phyloP scores from a whole-genome alignment of 2,113 vertebrate species.

The Notiomystis cincta region DNA sequence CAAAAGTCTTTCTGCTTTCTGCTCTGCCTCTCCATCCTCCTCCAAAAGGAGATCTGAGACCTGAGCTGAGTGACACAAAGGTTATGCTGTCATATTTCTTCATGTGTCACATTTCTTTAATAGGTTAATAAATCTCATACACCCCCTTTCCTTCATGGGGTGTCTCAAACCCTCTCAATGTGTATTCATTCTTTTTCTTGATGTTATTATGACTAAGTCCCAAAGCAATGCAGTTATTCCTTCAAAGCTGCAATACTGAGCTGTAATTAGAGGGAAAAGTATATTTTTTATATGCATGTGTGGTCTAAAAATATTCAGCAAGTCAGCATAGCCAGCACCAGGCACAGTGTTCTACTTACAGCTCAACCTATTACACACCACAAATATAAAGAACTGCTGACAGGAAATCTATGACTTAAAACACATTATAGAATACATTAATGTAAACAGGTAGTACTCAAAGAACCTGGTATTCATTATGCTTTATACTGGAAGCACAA shows the following conservation, averaged over 20 bases:
- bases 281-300: background rate
- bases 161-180: background rate
- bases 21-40: background rate
- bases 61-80: background rate
- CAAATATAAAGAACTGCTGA: slow-evolving; percentile 30
- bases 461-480: slow-evolving; percentile 45
- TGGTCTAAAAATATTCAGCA: background rate
- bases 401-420: slow-evolving; percentile 65
- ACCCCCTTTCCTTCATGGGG: background rate
- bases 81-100: background rate
- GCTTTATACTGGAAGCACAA: slow-evolving; percentile 19
- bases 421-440: slow-evolving; percentile 24
- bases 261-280: background rate
- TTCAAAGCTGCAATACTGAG: background rate
- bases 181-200: background rate
- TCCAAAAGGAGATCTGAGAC: background rate
- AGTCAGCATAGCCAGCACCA: background rate
- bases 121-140: background rate
- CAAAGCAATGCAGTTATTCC: background rate
- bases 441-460: slow-evolving; percentile 12
- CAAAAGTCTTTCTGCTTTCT: background rate
- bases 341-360: background rate
- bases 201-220: background rate
- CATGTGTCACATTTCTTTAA: background rate
- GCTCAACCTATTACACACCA: background rate